These are phyloP conservation scores for Babyrousa celebensis DNA, from an alignment of 2,797 vertebrate species.

Conservation along the genomic window DNA sequence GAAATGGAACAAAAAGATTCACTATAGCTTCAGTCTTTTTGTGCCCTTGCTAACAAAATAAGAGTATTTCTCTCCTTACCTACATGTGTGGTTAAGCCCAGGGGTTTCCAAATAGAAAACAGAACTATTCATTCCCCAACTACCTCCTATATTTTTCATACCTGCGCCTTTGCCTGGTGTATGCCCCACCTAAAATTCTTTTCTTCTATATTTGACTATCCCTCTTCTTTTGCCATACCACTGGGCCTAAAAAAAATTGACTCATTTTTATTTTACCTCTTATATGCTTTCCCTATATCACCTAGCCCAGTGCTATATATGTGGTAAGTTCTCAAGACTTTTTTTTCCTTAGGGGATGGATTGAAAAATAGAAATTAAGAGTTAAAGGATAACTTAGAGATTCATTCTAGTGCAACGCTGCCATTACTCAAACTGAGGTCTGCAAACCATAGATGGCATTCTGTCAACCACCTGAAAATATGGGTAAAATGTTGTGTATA, in stretches of 20 bases:
- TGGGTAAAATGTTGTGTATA: neutral
- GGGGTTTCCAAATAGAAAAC: neutral
- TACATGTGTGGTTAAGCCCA: neutral
- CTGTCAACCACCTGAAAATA: neutral
- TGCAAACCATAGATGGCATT: neutral
- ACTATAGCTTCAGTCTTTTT: neutral
- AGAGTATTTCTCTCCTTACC: neutral
- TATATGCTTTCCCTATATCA: neutral
- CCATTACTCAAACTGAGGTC: conserved; percentile 33
- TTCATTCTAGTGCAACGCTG: neutral
- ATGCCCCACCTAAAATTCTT: neutral
- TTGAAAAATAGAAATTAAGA: conserved; percentile 19
- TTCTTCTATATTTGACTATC: neutral
- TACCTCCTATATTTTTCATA: neutral
- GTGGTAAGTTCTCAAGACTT: neutral
- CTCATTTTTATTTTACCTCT: neutral
- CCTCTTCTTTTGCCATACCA: neutral
- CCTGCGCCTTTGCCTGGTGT: neutral
- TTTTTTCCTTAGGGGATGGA: neutral
- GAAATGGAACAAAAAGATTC: neutral
- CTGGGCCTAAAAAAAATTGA: neutral
- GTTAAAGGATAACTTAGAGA: neutral
- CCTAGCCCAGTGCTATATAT: neutral
- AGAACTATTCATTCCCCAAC: neutral
- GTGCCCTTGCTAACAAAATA: neutral